Percentiles rank a stretch among this genome's conserved stretches.
Evolutionary conservation across 2,888 invertebrate genomes (phyloP).

Genomic region (Mechanitis messenoides): DNA sequence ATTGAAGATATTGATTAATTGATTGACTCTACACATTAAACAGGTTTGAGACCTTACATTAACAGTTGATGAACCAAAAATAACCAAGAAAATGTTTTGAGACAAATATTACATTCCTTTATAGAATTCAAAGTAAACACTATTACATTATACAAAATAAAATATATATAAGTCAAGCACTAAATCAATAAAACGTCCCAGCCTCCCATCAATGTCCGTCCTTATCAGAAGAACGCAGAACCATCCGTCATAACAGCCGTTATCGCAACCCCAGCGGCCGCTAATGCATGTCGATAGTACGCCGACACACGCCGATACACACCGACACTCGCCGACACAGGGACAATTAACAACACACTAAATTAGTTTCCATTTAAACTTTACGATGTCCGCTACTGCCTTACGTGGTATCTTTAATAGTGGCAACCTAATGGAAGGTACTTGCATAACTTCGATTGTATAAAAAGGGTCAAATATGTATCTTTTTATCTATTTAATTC

Average conservation of each 20-base stretch:
- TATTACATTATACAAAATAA: too few relatives aligned
- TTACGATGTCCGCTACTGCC: slow-evolving; percentile 73
- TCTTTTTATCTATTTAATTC: neutral
- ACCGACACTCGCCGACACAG: slow-evolving; percentile 62
- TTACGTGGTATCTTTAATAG: slow-evolving; percentile 49
- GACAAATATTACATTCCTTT: too few relatives aligned
- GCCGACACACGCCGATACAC: slow-evolving; percentile 57
- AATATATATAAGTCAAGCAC: too few relatives aligned
- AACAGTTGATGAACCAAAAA: too few relatives aligned
- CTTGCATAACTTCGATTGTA: slow-evolving; percentile 6
- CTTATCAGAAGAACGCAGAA: slow-evolving; percentile 21
- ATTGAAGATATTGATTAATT: too few relatives aligned
- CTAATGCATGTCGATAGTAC: slow-evolving; percentile 69
- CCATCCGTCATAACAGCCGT: slow-evolving; percentile 59
- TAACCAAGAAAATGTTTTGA: too few relatives aligned
- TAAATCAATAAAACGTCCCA: slow-evolving; percentile 6
- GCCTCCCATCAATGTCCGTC: slow-evolving; percentile 20
- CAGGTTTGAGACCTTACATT: too few relatives aligned
- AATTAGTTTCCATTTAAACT: slow-evolving; percentile 75
- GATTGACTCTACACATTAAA: too few relatives aligned
- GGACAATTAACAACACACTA: slow-evolving; percentile 75
- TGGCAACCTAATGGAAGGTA: slow-evolving; percentile 17
- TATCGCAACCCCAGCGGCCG: slow-evolving; percentile 49
- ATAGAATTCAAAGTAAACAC: too few relatives aligned
- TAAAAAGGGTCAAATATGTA: neutral